A percentile compares a stretch with the other conserved stretches of the same genome.
phyloP scores from a whole-genome alignment of 2,113 vertebrate genomes.

The Numida meleagris region DNA sequence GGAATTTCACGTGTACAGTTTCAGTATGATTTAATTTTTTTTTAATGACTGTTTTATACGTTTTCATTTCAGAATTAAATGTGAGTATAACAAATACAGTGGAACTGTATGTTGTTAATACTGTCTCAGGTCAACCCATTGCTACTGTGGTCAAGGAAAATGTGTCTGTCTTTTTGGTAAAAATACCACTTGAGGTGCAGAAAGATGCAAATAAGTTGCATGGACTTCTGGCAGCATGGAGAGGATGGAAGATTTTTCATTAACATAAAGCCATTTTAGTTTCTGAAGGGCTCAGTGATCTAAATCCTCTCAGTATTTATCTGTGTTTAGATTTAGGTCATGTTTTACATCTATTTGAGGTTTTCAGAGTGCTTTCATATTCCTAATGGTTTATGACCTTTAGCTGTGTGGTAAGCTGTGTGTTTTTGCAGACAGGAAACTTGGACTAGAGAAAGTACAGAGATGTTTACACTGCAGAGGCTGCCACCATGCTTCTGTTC shows the following conservation, averaged over 20 bases:
- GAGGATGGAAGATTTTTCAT: conserved; percentile 46
- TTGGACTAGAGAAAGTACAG: background rate
- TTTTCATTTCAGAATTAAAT: background rate
- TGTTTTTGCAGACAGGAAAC: background rate
- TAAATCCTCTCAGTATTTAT: conserved; percentile 46
- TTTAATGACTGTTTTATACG: background rate
- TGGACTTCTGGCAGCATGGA: background rate
- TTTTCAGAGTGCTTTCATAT: background rate
- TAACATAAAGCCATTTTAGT: conserved; percentile 36
- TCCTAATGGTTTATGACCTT: background rate
- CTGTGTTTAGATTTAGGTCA: background rate
- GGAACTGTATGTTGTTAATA: background rate
- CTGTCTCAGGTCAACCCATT: background rate
- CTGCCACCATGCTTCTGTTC: accelerated
- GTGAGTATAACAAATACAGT: background rate
- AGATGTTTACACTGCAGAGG: background rate
- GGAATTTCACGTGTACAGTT: background rate
- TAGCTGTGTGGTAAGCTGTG: background rate
- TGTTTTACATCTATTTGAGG: background rate
- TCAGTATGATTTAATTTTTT: background rate
- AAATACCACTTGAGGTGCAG: background rate
- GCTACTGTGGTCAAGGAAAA: background rate
- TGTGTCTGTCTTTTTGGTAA: background rate
- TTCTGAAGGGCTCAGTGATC: conserved; percentile 24
- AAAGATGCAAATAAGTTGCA: background rate